Percentiles rank a stretch among this genome's conserved stretches.
These are phyloP conservation scores for Coenonympha arcania DNA, from an alignment of 2,888 invertebrate species.

Conservation along the genomic window DNA sequence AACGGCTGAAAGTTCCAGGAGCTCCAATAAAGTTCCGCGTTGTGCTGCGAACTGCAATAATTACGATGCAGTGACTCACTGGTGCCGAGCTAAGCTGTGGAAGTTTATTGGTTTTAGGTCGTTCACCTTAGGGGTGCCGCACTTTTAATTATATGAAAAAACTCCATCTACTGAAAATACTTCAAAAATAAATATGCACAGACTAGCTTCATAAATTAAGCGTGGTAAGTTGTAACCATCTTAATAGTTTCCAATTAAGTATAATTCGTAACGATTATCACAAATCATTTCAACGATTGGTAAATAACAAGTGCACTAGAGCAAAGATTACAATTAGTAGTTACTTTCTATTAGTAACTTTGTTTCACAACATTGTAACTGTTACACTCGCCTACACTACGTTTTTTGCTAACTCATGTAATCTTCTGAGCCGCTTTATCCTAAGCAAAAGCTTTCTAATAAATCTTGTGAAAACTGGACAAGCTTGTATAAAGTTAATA, in stretches of 20 bases:
- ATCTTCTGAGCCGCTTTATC: background rate
- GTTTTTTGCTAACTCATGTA: slow-evolving; percentile 11
- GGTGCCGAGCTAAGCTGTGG: slow-evolving; percentile 27
- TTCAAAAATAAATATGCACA: no score
- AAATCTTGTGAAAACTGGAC: no score
- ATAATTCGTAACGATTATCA: background rate
- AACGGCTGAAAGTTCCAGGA: slow-evolving; percentile 23
- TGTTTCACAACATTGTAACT: slow-evolving; percentile 15
- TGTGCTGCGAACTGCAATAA: slow-evolving; percentile 32
- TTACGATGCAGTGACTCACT: slow-evolving; percentile 34
- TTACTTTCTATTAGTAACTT: slow-evolving; percentile 6
- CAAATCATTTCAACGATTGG: slow-evolving; percentile 5
- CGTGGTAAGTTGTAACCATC: background rate
- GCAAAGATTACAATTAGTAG: slow-evolving; percentile 6
- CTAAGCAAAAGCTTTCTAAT: background rate
- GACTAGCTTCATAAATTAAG: no score
- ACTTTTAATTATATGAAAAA: background rate
- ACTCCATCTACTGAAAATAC: no score
- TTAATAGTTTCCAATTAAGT: background rate
- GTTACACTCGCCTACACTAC: slow-evolving; percentile 1
- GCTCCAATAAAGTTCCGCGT: slow-evolving; percentile 21
- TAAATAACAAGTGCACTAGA: slow-evolving; percentile 4
- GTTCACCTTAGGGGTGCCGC: slow-evolving; percentile 32
- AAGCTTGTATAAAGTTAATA: no score
- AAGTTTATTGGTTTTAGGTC: slow-evolving; percentile 35